Conservation (phyloP, 1,140 invertebrate genomes). For the Chymomyza costata region DNA sequence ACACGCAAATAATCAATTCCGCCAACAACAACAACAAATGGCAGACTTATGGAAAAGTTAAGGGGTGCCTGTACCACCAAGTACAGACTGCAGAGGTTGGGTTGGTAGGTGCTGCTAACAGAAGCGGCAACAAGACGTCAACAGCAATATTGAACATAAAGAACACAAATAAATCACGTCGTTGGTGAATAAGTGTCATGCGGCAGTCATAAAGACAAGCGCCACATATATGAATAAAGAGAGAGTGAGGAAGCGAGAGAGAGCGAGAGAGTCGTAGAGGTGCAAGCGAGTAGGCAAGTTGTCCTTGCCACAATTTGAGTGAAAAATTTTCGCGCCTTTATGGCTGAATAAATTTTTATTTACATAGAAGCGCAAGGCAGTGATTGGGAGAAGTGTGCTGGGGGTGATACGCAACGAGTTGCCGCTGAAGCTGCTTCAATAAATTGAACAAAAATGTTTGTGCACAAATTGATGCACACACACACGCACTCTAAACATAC, state of each 20-base stretch:
- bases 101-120: not conserved
- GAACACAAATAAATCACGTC: slow-evolving; percentile 62
- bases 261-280: not conserved
- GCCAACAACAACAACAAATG: not conserved
- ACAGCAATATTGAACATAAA: slow-evolving; percentile 59
- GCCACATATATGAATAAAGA: not conserved
- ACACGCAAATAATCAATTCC: slow-evolving; percentile 58
- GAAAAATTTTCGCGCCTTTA: slow-evolving; percentile 56
- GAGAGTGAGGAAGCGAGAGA: not conserved
- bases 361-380: slow-evolving; percentile 24
- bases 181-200: slow-evolving; percentile 42
- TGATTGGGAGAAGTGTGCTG: too few relatives aligned
- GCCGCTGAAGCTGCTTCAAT: slow-evolving; percentile 19
- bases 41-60: too few relatives aligned
- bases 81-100: not conserved
- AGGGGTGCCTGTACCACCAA: too few relatives aligned
- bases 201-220: slow-evolving; percentile 51
- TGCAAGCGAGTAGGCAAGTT: too few relatives aligned
- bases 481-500: not conserved
- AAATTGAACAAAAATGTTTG: slow-evolving; percentile 32
- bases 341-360: slow-evolving; percentile 59
- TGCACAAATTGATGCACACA: slow-evolving; percentile 13
- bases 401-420: too few relatives aligned
- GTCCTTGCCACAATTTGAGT: too few relatives aligned
- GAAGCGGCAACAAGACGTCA: slow-evolving; percentile 25